Base-by-base conservation (phyloP, 2,888 invertebrate species). In the Sialis fuliginosa region DNA sequence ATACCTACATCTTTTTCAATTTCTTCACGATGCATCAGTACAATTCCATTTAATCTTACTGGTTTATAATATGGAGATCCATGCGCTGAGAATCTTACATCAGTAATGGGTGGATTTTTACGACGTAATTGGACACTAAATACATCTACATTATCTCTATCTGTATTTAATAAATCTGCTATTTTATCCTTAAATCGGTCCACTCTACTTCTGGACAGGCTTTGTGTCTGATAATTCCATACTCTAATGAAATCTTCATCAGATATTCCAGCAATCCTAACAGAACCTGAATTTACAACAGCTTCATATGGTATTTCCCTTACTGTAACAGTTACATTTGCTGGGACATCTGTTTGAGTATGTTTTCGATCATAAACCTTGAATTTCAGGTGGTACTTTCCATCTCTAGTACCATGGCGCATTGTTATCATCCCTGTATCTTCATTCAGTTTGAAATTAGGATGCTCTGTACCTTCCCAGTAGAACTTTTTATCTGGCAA, bases 1-100 rank as follows among this genome's bases (percentile, higher is more conserved):
- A 95, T 87, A 40, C 92, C 93, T n/a, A 95, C 88, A 52, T 85
- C 83, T 57, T 82, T 77, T 66, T 93, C 92, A 59, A 95, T 92
- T 75, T 90, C 88, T 66, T 90, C 89, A 49, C 92, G 75, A 62
- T 93, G 86, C 81, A 90, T 87, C 41, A 92, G 68, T 2, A 97
- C 87, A 48, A 95, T 83, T 8, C 96, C 96, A 62, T 98, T 92
- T 53, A 97, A 74, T 62, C 90, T 77, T 6, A 91, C 89, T 0
- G 96, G 87, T 60, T 93, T 91, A 61, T 92, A 93, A 62, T 91
- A 96, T 2, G 95, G 91, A 1, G 95, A 92, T 1, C 93, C 91
- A 62, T 93, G 93, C 2, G 93, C 96, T 0, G 95, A 82, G 63
- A 92, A 96, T 53, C 95, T 72, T 4, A 97, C 79, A 58, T 96